Base-by-base conservation (phyloP, 1,140 invertebrate genomes). In the Chelonus insularis region DNA sequence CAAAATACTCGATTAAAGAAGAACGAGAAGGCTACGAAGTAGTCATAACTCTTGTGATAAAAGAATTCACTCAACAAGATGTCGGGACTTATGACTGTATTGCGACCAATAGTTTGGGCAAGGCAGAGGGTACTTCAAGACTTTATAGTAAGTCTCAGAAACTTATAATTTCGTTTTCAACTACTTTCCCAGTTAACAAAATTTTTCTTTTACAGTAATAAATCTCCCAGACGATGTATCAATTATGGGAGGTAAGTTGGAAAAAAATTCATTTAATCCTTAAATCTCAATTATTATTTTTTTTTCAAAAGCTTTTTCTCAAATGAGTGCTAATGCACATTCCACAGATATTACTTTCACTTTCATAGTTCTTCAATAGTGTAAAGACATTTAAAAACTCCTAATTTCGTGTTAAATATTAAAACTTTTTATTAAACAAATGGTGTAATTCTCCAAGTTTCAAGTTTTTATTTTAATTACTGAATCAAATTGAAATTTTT, bases 11-110 rank as follows among this genome's bases (percentile, higher is more conserved):
- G 41, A 90, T 93, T 62, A 84, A 87, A 48, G 90, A 93, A 72
- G 88, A 89, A 68, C 85, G 85, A 55, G 84, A 85, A n/a, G 86
- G 86, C 18, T 92, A 92, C 79, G 90, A 91, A 64, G 88, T 91
- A 18, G 87, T 86, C 59, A 92, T 94, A 86, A 86, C 87, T 83
- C 82, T 95, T 57, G 83, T 88, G 14, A 92, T 95, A 63, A 82
- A 86, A 60, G 85, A 86, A 68, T 91, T 94, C 75, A 85, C 86
- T 1, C 78, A 85, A 57, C 81, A 84, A 20, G 93, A 94, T 78
- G 89, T 91, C 66, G 92, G 93, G n/a, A 90, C 89, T 50, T 95
- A 94, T 83, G 90, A 89, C 72, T 94, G 93, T 72, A 88, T 93
- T 37, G 91, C 91, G 39, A 91, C 91, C 57, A 94, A 94, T 75